Conservation (phyloP, 2,113 vertebrate species). For the Casuarius casuarius region DNA sequence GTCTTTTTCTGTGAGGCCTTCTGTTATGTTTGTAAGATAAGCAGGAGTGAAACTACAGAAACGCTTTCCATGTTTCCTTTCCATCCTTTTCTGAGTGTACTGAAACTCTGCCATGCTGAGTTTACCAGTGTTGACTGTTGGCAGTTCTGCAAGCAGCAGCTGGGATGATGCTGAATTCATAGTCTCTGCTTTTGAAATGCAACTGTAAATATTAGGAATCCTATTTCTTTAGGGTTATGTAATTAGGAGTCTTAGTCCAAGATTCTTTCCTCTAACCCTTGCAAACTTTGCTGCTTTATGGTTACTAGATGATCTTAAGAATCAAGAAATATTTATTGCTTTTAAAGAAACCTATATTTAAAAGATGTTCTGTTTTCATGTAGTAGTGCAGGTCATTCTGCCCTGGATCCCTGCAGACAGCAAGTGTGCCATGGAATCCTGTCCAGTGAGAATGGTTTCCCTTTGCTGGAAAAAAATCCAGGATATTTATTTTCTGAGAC, state of each 20-base stretch:
- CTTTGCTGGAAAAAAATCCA: constrained; percentile 27
- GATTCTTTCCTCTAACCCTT: constrained; percentile 46
- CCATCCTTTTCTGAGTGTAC: not conserved
- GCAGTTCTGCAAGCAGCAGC: not conserved
- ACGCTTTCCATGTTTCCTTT: not conserved
- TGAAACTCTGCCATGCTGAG: not conserved
- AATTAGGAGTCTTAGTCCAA: constrained; percentile 53
- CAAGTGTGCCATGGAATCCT: constrained; percentile 43
- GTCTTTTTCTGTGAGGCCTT: not conserved
- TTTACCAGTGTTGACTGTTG: not conserved
- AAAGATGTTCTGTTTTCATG: constrained; percentile 65
- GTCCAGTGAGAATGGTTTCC: constrained; percentile 25
- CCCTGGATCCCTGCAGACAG: constrained; percentile 56
- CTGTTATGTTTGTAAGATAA: not conserved
- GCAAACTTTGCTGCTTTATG: constrained; percentile 70
- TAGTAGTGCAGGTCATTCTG: constrained; percentile 42
- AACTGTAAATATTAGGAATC: constrained; percentile 59
- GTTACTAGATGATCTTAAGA: constrained; percentile 69
- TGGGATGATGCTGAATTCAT: constrained; percentile 42
- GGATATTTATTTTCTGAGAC: constrained; percentile 61
- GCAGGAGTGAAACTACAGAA: not conserved
- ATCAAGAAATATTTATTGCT: constrained; percentile 82
- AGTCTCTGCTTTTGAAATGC: constrained; percentile 30
- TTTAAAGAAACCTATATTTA: constrained; percentile 79
- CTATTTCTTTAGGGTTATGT: constrained; percentile 57